These are phyloP conservation scores for Ricordea florida DNA, from an alignment of 92 coral and sea anemone species.

Conservation along the genomic window DNA sequence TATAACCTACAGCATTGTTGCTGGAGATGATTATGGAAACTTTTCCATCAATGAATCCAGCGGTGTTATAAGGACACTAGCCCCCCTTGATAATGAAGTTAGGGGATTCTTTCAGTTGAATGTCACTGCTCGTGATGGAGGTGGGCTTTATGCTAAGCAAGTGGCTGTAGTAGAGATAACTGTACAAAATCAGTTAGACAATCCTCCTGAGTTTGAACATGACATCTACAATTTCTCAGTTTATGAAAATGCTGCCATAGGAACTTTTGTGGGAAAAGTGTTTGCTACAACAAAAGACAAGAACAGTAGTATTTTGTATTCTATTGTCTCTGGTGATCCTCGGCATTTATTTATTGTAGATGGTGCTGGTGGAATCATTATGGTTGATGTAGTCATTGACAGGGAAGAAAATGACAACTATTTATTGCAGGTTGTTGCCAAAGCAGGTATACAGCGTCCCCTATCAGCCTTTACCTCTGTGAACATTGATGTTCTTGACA, in stretches of 20 bases:
- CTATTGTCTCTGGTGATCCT: slow-evolving; percentile 88
- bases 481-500: slow-evolving; percentile 73
- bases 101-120: slow-evolving; percentile 68
- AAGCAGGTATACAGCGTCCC: slow-evolving; percentile 65
- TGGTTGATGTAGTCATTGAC: slow-evolving; percentile 75
- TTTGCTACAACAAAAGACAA: slow-evolving; percentile 73
- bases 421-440: slow-evolving; percentile 70
- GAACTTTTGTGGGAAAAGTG: slow-evolving; percentile 85
- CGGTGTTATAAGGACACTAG: slow-evolving; percentile 60
- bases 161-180: slow-evolving; percentile 82
- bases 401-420: slow-evolving; percentile 70
- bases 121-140: slow-evolving; percentile 81
- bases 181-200: slow-evolving; percentile 74
- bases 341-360: slow-evolving; percentile 68
- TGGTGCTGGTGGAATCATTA: slow-evolving; percentile 86
- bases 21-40: slow-evolving; percentile 50
- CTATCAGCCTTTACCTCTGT: slow-evolving; percentile 76
- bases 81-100: slow-evolving; percentile 52
- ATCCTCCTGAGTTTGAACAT: slow-evolving; percentile 79
- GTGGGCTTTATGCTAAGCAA: slow-evolving; percentile 63
- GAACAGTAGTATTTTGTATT: slow-evolving; percentile 58
- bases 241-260: slow-evolving; percentile 86
- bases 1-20: slow-evolving; percentile 54
- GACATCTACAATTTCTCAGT: slow-evolving; percentile 73
- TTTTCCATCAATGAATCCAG: slow-evolving; percentile 57